Evolutionary conservation across 2,113 vertebrate species (phyloP).

Genomic region (Psilopsiagon aurifrons): DNA sequence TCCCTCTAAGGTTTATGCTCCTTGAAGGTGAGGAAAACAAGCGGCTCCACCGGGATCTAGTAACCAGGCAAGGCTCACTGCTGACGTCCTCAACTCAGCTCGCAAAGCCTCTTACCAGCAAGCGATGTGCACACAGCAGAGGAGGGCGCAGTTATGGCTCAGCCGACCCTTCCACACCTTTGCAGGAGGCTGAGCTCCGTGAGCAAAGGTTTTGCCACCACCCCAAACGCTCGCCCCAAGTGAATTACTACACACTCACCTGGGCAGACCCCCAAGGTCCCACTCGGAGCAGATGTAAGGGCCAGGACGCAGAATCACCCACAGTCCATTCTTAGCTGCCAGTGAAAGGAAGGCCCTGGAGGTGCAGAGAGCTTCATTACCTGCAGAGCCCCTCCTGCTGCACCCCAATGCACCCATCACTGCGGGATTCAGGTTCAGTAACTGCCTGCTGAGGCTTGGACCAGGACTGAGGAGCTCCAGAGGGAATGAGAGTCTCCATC

Average conservation of each 20-base stretch:
- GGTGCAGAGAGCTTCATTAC: not conserved
- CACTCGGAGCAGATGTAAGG: slow-evolving; percentile 92
- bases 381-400: not conserved
- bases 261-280: slow-evolving; percentile 90
- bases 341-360: slow-evolving; percentile 83
- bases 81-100: not conserved
- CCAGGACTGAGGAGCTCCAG: not conserved
- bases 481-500: not conserved
- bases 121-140: not conserved
- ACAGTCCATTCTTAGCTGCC: slow-evolving; percentile 83
- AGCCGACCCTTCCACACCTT: not conserved
- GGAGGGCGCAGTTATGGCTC: not conserved
- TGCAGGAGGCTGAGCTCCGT: not conserved
- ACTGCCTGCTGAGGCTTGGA: not conserved
- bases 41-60: not conserved
- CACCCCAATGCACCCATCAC: not conserved
- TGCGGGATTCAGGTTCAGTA: not conserved
- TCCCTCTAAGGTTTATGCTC: not conserved
- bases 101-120: not conserved
- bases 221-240: not conserved
- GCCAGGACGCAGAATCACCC: slow-evolving; percentile 91
- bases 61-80: not conserved
- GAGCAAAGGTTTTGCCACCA: not conserved
- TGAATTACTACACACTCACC: slow-evolving; percentile 70
- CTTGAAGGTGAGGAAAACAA: not conserved